Conservation (phyloP, 2,113 vertebrate genomes). For the Melanocharis versteri region DNA sequence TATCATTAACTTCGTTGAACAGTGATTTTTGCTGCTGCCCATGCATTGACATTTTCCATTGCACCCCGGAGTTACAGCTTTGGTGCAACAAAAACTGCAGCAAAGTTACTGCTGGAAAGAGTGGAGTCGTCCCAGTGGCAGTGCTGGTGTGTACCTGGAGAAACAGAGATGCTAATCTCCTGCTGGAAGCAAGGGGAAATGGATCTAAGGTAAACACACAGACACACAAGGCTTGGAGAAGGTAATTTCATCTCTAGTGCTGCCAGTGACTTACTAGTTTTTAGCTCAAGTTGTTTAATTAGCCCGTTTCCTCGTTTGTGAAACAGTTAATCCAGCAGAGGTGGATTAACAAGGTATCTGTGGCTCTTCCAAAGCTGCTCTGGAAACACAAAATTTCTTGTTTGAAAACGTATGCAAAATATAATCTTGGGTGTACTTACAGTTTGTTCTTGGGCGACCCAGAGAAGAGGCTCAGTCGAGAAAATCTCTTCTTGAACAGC, state of each 20-base stretch:
- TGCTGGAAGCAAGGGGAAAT: neutral
- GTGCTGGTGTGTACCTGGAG: neutral
- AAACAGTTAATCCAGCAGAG: neutral
- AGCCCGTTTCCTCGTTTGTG: neutral
- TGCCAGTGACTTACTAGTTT: neutral
- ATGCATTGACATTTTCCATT: fast-evolving
- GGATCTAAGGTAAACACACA: neutral
- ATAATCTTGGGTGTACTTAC: slow-evolving; percentile 33
- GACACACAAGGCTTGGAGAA: neutral
- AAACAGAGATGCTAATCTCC: neutral
- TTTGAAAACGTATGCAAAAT: neutral
- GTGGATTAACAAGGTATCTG: neutral
- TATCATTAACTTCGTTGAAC: neutral
- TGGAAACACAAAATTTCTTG: neutral
- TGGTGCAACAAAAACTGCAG: neutral
- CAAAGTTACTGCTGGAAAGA: neutral
- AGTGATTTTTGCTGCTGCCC: neutral
- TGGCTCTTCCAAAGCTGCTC: neutral
- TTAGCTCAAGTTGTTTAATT: neutral
- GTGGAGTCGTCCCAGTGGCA: neutral
- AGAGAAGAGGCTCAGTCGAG: slow-evolving; percentile 55
- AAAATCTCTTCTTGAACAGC: slow-evolving; percentile 63
- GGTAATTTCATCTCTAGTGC: neutral
- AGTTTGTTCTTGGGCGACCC: slow-evolving; percentile 37
- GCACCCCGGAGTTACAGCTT: neutral